Conservation (phyloP, 1,140 invertebrate species). For the Liolophura sinensis region DNA sequence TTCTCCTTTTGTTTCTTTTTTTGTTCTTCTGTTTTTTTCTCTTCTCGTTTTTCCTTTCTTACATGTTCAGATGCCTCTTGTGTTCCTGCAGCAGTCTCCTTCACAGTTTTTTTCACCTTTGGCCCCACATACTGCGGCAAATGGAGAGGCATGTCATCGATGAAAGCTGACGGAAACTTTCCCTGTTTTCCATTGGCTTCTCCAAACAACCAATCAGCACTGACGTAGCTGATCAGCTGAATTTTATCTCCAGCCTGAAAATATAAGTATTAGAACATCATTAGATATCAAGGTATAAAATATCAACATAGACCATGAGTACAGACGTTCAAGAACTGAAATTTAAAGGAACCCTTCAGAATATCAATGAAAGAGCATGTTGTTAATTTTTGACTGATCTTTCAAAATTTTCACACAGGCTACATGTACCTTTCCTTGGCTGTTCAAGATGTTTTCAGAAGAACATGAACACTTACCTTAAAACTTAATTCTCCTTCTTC, state of each 20-base stretch:
- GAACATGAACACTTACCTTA: slow-evolving; percentile 17
- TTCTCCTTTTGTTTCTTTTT: too few relatives aligned
- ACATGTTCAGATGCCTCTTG: too few relatives aligned
- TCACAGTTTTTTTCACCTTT: too few relatives aligned
- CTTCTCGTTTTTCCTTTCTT: too few relatives aligned
- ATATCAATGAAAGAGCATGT: background rate
- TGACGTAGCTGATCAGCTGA: slow-evolving; percentile 71
- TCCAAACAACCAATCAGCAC: slow-evolving; percentile 77
- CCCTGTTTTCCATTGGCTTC: slow-evolving; percentile 70
- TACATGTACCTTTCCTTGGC: background rate
- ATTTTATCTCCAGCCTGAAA: slow-evolving; percentile 70
- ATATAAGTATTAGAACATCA: slow-evolving; percentile 3
- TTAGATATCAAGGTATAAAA: background rate
- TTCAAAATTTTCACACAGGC: background rate
- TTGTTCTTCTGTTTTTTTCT: too few relatives aligned
- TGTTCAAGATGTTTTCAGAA: background rate
- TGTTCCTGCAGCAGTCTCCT: too few relatives aligned
- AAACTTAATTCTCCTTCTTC: slow-evolving; percentile 65
- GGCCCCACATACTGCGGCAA: too few relatives aligned
- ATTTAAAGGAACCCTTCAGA: background rate
- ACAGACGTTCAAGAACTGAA: background rate
- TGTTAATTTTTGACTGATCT: background rate
- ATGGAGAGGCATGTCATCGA: slow-evolving; percentile 51
- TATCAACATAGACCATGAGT: background rate
- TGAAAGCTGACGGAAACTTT: slow-evolving; percentile 81